Conservation (phyloP, 2,888 invertebrate genomes). For the Aphidius colemani region DNA sequence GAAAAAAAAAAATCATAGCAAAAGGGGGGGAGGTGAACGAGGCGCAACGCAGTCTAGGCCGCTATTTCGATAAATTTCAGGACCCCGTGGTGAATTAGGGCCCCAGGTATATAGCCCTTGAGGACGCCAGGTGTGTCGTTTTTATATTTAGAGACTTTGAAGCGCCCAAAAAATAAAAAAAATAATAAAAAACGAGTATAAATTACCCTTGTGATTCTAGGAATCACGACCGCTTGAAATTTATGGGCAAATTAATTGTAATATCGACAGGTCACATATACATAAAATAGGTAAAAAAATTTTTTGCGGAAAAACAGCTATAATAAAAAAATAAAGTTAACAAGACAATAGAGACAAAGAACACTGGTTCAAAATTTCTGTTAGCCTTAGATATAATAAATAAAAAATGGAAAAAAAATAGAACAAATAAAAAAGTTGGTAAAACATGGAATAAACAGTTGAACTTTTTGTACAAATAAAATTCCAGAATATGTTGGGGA, state of each 20-base stretch:
- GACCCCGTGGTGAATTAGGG: conserved; percentile 1
- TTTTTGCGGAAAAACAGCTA: too few relatives aligned
- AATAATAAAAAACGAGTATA: conserved; percentile 49
- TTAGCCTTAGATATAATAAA: too few relatives aligned
- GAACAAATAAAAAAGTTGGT: too few relatives aligned
- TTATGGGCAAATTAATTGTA: conserved; percentile 57
- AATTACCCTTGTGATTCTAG: conserved; percentile 53
- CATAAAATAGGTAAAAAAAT: too few relatives aligned
- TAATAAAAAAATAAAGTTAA: too few relatives aligned
- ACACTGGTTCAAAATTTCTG: too few relatives aligned
- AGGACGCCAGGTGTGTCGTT: conserved; percentile 17
- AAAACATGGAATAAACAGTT: too few relatives aligned
- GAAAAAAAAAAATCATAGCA: conserved; percentile 20
- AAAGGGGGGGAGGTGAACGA: conserved; percentile 28
- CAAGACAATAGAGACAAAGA: too few relatives aligned
- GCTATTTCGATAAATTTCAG: conserved; percentile 18
- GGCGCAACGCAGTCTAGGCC: conserved; percentile 55
- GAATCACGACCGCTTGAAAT: conserved; percentile 51
- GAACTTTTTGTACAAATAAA: too few relatives aligned
- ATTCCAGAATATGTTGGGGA: too few relatives aligned
- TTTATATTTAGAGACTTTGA: neutral
- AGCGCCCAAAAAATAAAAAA: neutral
- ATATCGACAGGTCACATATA: conserved; percentile 45
- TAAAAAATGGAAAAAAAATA: too few relatives aligned
- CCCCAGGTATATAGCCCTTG: conserved; percentile 20